Evolutionary conservation across 2,888 invertebrate genomes (phyloP).

Genomic region (Frankliniella fusca): DNA sequence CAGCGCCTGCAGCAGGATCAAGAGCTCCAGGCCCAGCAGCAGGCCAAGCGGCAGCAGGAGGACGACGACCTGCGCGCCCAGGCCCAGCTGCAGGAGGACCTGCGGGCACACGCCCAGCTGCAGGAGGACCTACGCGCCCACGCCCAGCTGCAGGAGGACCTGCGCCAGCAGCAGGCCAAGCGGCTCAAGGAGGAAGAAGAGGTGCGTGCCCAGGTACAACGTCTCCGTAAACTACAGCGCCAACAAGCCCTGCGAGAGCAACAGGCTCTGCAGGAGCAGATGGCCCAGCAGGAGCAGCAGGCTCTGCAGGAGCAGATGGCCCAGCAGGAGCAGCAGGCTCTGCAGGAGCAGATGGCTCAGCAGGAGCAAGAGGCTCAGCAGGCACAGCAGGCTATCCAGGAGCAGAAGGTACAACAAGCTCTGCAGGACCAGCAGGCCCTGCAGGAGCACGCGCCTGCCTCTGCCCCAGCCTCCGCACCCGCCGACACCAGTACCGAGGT

Average conservation of each 20-base stretch:
- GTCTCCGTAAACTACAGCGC: conserved; percentile 27
- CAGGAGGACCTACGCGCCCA: background rate
- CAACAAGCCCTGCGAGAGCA: conserved; percentile 30
- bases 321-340: background rate
- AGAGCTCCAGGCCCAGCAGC: background rate
- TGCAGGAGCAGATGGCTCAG: background rate
- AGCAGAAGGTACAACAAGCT: conserved; percentile 27
- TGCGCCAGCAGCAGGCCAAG: background rate
- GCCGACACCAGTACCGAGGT: conserved; percentile 6
- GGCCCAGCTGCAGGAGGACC: background rate
- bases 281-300: conserved; percentile 31
- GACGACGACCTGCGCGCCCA: background rate
- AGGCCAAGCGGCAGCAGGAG: background rate
- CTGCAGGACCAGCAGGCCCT: conserved; percentile 30
- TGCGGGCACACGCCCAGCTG: background rate
- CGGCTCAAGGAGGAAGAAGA: background rate
- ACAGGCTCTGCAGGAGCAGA: conserved; percentile 28
- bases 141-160: background rate
- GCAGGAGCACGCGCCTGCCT: conserved; percentile 27
- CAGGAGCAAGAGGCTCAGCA: background rate
- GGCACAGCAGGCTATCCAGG: background rate
- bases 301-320: conserved; percentile 30
- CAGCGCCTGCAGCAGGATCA: background rate
- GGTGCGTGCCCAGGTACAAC: background rate
- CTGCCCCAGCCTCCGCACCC: conserved; percentile 31